Evolutionary conservation across 2,888 invertebrate genomes (phyloP), one percentile per base, ranked within the genome.

Genomic region (Diaprepes abbreviatus): DNA sequence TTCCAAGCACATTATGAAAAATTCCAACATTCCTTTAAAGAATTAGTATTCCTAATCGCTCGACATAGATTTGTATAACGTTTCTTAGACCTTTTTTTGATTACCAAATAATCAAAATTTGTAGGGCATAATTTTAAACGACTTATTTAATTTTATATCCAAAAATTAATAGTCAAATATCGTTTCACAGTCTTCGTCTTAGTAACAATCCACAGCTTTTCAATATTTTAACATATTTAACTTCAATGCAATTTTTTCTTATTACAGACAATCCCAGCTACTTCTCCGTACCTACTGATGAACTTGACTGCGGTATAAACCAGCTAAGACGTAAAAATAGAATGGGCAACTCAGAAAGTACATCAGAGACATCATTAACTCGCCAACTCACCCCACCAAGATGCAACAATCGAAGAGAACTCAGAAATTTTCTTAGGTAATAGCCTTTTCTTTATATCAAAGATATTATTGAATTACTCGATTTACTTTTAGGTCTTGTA

Each of bases 181-280:
- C n/a, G n/a, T n/a, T n/a, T n/a, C n/a, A n/a, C n/a, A n/a, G n/a
- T n/a, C n/a, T n/a, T n/a, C n/a, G n/a, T n/a, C n/a, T n/a, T n/a
- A n/a, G n/a, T n/a, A n/a, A n/a, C n/a, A n/a, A n/a, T n/a, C n/a
- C n/a, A n/a, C n/a, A n/a, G n/a, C n/a, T n/a, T n/a, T n/a, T n/a
- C n/a, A n/a, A n/a, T n/a, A n/a, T n/a, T n/a, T n/a, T n/a, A n/a
- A n/a, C n/a, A n/a, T n/a, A n/a, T n/a, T n/a, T n/a, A n/a, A n/a
- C n/a, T n/a, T n/a, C n/a, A n/a, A n/a, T n/a, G n/a, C n/a, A n/a
- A n/a, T 24, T 24, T 24, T 24, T 24, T 24, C 5, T 5, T 24
- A 3, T 24, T 24, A 4, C 88, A 92, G 92, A 92, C 85, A 93
- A 92, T 84, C 92, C 92, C 48, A 92, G 92, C 72, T 93, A 93